phyloP scores from a whole-genome alignment of 2,888 invertebrate species.

The Dicranocentrus wangi region DNA sequence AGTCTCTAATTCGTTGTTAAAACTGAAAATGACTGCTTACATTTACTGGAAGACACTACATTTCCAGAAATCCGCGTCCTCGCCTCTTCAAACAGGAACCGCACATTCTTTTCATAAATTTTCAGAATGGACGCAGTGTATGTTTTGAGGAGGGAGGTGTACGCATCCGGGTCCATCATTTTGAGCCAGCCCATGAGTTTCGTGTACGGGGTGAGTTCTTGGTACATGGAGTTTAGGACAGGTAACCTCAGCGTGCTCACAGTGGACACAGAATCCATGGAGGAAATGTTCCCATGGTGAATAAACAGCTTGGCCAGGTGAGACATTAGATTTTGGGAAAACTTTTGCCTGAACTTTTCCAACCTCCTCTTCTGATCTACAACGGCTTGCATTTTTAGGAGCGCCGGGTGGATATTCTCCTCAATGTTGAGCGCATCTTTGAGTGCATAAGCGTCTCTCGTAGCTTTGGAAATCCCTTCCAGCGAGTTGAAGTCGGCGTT shows the following conservation, averaged over 20 bases:
- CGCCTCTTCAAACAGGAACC: slow-evolving; percentile 85
- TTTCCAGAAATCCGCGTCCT: slow-evolving; percentile 77
- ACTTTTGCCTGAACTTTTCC: slow-evolving; percentile 85
- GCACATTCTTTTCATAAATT: slow-evolving; percentile 90
- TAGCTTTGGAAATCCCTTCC: slow-evolving; percentile 71
- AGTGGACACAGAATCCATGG: slow-evolving; percentile 63
- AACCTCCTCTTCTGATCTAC: slow-evolving; percentile 87
- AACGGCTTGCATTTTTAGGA: slow-evolving; percentile 83
- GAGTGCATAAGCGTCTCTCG: slow-evolving; percentile 68
- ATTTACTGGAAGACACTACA: slow-evolving; percentile 59
- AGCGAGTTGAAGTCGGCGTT: slow-evolving; percentile 70
- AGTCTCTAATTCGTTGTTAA: background rate
- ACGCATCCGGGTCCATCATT: slow-evolving; percentile 88
- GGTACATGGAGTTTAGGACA: slow-evolving; percentile 86
- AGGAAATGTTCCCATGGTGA: slow-evolving; percentile 81
- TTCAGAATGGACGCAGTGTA: slow-evolving; percentile 89
- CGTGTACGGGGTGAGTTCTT: slow-evolving; percentile 88
- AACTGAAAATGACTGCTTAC: slow-evolving; percentile 40
- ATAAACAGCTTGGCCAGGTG: slow-evolving; percentile 96
- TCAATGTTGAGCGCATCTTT: slow-evolving; percentile 76
- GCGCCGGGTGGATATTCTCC: slow-evolving; percentile 78
- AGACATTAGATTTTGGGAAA: slow-evolving; percentile 87
- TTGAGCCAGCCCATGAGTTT: slow-evolving; percentile 94
- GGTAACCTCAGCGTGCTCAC: slow-evolving; percentile 81
- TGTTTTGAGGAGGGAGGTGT: slow-evolving; percentile 85